A percentile compares a stretch with the other conserved stretches of the same genome.
These are phyloP conservation scores for Dendropsophus ebraccatus DNA, from an alignment of 2,113 vertebrate genomes.

Conservation along the genomic window DNA sequence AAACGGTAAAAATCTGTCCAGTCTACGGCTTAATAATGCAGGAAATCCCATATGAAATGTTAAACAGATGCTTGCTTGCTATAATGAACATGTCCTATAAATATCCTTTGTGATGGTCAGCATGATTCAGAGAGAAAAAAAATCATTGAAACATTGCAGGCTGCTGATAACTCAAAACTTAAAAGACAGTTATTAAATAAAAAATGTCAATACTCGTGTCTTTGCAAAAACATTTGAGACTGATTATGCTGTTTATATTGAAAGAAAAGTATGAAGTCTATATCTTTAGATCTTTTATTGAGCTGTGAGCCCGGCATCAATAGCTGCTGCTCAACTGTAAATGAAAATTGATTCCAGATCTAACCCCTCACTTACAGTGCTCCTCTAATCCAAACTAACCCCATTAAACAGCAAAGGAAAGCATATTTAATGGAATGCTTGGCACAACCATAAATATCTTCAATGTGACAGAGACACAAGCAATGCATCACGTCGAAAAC, in stretches of 20 bases:
- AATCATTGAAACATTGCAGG: slow-evolving; percentile 68
- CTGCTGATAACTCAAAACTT: slow-evolving; percentile 70
- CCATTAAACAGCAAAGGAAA: slow-evolving; percentile 61
- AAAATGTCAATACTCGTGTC: slow-evolving; percentile 73
- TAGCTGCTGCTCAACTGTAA: slow-evolving; percentile 76
- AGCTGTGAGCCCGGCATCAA: slow-evolving; percentile 74
- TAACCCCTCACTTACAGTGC: slow-evolving; percentile 70
- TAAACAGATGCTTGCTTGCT: slow-evolving; percentile 63
- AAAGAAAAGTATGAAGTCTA: slow-evolving; percentile 58
- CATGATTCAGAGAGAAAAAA: slow-evolving; percentile 60
- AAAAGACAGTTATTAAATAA: slow-evolving; percentile 73
- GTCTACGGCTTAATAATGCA: slow-evolving; percentile 46
- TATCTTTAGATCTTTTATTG: slow-evolving; percentile 76
- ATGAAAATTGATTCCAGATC: slow-evolving; percentile 80
- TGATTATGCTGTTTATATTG: slow-evolving; percentile 73
- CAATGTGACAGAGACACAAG: slow-evolving; percentile 14
- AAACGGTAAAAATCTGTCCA: slow-evolving; percentile 39
- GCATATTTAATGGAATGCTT: slow-evolving; percentile 51
- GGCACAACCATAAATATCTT: slow-evolving; percentile 41
- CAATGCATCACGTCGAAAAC: not conserved
- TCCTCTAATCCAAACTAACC: slow-evolving; percentile 68
- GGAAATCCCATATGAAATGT: slow-evolving; percentile 60
- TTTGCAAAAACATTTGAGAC: slow-evolving; percentile 76
- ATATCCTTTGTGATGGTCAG: slow-evolving; percentile 65
- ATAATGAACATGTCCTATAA: slow-evolving; percentile 63